Conservation (phyloP, 2,888 invertebrate species). For the Nomada fucata region DNA sequence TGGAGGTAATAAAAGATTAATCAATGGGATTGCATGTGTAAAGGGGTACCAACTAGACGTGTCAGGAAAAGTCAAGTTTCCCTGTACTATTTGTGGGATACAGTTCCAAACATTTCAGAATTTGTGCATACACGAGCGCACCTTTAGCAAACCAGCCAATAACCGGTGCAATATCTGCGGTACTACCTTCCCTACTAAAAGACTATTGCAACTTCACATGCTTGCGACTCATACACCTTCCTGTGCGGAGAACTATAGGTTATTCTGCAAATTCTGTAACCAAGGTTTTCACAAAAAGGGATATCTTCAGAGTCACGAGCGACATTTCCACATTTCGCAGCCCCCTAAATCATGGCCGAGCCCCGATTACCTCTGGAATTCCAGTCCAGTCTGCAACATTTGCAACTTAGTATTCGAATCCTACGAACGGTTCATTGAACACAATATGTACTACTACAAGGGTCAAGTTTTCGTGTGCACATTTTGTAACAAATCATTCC, state of each 20-base stretch:
- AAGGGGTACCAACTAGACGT: slow-evolving; percentile 2
- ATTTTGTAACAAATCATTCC: slow-evolving; percentile 61
- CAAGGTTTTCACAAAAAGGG: slow-evolving; percentile 65
- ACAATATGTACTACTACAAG: slow-evolving; percentile 68
- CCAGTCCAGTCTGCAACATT: slow-evolving; percentile 48
- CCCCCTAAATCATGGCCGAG: not conserved
- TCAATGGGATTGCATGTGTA: slow-evolving; percentile 4
- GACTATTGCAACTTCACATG: slow-evolving; percentile 56
- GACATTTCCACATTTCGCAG: slow-evolving; percentile 67
- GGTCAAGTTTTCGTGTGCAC: slow-evolving; percentile 58
- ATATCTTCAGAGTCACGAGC: slow-evolving; percentile 63
- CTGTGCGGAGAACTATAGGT: not conserved
- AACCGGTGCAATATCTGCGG: slow-evolving; percentile 63
- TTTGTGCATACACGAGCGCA: slow-evolving; percentile 53
- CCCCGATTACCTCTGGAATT: not conserved
- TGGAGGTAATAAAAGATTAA: not conserved
- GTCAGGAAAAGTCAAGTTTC: slow-evolving; percentile 13
- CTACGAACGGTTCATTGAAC: slow-evolving; percentile 65
- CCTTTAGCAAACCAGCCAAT: slow-evolving; percentile 14
- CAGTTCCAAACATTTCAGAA: slow-evolving; percentile 44
- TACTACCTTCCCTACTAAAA: slow-evolving; percentile 59
- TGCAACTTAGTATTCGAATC: slow-evolving; percentile 70
- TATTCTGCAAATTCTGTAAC: slow-evolving; percentile 69
- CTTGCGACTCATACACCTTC: slow-evolving; percentile 53
- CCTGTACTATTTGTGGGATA: slow-evolving; percentile 57